Evolutionary conservation across 2,797 vertebrate genomes (phyloP).

Genomic region (Protosalanx chinensis): DNA sequence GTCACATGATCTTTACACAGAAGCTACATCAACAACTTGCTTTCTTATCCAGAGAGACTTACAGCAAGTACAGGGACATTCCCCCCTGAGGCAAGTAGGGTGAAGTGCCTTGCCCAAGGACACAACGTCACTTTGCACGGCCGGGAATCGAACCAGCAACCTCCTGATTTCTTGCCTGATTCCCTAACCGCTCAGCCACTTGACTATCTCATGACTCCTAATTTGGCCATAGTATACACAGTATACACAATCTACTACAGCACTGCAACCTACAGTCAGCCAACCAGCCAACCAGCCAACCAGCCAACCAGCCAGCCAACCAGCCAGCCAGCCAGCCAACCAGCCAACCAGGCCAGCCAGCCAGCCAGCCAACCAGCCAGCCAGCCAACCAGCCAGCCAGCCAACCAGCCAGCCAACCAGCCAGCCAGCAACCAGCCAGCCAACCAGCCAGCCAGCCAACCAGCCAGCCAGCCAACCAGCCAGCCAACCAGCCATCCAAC

Average conservation of each 20-base stretch:
- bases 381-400: background rate
- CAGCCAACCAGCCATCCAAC: background rate
- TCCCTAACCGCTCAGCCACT: too few species aligned
- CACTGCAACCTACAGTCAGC: background rate
- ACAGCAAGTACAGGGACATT: too few species aligned
- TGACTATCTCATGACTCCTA: background rate
- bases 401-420: background rate
- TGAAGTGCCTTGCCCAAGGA: too few species aligned
- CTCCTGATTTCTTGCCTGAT: too few species aligned
- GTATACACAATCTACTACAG: slow-evolving; percentile 17
- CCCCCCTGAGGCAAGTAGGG: too few species aligned
- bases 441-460: background rate
- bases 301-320: too few species aligned
- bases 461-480: background rate
- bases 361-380: background rate
- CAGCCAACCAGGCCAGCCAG: too few species aligned
- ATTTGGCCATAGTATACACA: background rate
- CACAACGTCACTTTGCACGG: too few species aligned
- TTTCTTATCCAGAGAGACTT: too few species aligned
- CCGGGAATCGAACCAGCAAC: too few species aligned
- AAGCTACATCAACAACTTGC: background rate
- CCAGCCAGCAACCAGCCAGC: too few species aligned
- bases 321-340: background rate
- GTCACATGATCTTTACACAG: background rate
- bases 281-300: background rate